Evolutionary conservation across 2,113 vertebrate genomes (phyloP).

Genomic region (Suricata suricatta): DNA sequence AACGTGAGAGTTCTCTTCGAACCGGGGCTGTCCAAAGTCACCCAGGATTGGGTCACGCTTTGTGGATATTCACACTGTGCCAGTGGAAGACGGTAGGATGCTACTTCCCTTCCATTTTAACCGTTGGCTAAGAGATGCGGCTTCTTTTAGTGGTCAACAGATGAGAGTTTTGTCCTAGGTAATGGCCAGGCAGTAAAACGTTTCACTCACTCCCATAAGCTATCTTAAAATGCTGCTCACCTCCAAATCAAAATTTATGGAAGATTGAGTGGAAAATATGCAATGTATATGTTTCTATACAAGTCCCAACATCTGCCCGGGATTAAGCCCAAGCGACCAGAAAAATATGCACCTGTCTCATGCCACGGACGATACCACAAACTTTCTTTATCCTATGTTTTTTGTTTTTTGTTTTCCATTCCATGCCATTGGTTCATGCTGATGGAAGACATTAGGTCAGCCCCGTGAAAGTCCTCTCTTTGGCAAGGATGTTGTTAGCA

Average conservation of each 20-base stretch:
- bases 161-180: not conserved
- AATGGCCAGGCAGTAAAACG: not conserved
- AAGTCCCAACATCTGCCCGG: not conserved
- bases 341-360: not conserved
- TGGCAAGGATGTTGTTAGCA: not conserved
- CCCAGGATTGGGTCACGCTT: not conserved
- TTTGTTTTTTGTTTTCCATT: not conserved
- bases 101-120: not conserved
- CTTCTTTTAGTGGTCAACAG: not conserved
- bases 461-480: not conserved
- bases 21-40: not conserved
- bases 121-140: not conserved
- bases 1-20: not conserved
- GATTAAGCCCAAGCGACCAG: not conserved
- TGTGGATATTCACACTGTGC: not conserved
- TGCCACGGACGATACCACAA: not conserved
- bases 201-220: not conserved
- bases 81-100: not conserved
- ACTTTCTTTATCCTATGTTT: not conserved
- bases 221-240: not conserved
- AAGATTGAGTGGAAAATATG: not conserved
- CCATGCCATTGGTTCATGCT: not conserved
- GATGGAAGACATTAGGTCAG: not conserved
- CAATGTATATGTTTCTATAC: not conserved
- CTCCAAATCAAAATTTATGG: not conserved